phyloP scores from a whole-genome alignment of 2,888 invertebrate genomes.

The Perizoma flavofasciatum region DNA sequence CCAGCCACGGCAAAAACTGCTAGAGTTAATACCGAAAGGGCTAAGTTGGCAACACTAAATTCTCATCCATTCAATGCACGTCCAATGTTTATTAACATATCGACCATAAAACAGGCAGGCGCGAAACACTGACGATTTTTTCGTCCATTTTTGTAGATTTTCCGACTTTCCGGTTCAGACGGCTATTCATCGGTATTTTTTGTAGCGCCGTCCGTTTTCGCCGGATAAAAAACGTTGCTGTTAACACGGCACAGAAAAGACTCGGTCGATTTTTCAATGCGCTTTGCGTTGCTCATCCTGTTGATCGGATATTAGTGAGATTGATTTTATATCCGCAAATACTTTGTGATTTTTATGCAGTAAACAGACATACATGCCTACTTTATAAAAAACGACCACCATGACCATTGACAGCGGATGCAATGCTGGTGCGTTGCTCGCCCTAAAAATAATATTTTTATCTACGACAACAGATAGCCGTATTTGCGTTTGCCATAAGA shows the following conservation, averaged over 20 bases:
- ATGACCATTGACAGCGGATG: too few relatives aligned
- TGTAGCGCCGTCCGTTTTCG: conserved; percentile 52
- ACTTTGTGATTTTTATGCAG: conserved; percentile 1
- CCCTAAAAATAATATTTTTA: too few relatives aligned
- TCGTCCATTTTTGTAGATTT: conserved; percentile 38
- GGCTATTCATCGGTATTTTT: conserved; percentile 63
- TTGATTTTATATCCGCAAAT: conserved; percentile 24
- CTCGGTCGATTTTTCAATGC: conserved; percentile 36
- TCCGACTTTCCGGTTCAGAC: conserved; percentile 63
- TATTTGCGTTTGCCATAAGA: too few relatives aligned
- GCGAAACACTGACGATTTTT: conserved; percentile 69
- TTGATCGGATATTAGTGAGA: conserved; percentile 19
- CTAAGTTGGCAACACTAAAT: conserved; percentile 32
- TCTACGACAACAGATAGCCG: too few relatives aligned
- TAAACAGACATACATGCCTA: too few relatives aligned
- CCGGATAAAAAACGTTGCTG: conserved; percentile 45
- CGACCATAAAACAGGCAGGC: conserved; percentile 69
- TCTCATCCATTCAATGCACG: conserved; percentile 70
- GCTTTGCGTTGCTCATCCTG: conserved; percentile 29
- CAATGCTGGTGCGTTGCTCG: too few relatives aligned
- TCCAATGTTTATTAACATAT: conserved; percentile 79
- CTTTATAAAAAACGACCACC: too few relatives aligned
- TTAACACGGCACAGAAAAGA: conserved; percentile 46
- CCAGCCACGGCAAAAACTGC: background rate
- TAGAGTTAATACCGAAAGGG: background rate